Evolutionary conservation across 2,888 invertebrate genomes (phyloP).

Genomic region (Leptinotarsa tumamoca): DNA sequence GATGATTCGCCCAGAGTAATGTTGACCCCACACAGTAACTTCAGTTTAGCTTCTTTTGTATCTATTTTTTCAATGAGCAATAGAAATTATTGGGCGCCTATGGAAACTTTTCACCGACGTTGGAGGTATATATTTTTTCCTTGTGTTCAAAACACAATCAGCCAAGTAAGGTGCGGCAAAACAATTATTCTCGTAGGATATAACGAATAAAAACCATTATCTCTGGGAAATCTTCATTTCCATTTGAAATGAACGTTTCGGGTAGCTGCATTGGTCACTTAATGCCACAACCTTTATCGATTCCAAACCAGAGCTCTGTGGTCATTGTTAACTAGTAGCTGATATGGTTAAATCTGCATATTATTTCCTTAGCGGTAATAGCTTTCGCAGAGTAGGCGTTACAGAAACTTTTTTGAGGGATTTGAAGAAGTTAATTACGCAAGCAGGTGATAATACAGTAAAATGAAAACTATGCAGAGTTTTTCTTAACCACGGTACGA

Average conservation of each 20-base stretch:
- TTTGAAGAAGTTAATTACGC: not conserved
- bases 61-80: too few relatives aligned
- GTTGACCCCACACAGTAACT: too few relatives aligned
- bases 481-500: too few relatives aligned
- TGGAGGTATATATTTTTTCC: too few relatives aligned
- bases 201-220: not conserved
- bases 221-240: not conserved
- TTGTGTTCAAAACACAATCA: not conserved
- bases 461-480: too few relatives aligned
- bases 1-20: too few relatives aligned
- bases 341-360: constrained; percentile 53
- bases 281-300: constrained; percentile 31
- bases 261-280: constrained; percentile 10
- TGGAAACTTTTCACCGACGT: too few relatives aligned
- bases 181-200: not conserved
- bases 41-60: too few relatives aligned
- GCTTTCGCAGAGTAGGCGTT: constrained; percentile 36
- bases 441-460: not conserved
- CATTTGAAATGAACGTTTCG: not conserved
- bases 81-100: too few relatives aligned
- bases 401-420: not conserved
- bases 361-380: constrained; percentile 55
- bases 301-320: constrained; percentile 29
- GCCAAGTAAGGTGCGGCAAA: not conserved
- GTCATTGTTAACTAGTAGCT: constrained; percentile 36